Conservation (phyloP, 2,888 invertebrate genomes). For the Boloria euphrosyne region DNA sequence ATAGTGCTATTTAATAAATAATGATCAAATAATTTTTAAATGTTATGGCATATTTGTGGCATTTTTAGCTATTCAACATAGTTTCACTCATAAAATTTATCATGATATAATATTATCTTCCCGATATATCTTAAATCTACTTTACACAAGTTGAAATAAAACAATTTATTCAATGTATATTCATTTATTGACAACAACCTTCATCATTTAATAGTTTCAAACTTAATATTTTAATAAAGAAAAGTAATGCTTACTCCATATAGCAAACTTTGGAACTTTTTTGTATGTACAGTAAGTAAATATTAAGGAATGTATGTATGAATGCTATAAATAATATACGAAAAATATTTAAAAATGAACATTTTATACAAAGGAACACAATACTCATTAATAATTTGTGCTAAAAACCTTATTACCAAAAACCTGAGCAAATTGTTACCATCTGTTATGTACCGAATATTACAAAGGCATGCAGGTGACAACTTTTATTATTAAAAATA, state of each 20-base stretch:
- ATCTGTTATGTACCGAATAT: too few species aligned
- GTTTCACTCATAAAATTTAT: too few species aligned
- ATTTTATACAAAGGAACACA: conserved; percentile 8
- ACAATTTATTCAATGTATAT: conserved; percentile 27
- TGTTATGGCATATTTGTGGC: too few species aligned
- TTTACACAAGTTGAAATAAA: conserved; percentile 15
- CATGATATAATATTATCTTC: too few species aligned
- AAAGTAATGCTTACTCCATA: conserved; percentile 24
- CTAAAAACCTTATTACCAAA: neutral
- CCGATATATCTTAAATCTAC: neutral
- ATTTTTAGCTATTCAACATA: too few species aligned
- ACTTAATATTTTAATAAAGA: conserved; percentile 12
- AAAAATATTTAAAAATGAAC: neutral
- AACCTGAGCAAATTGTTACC: neutral
- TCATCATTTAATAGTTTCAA: conserved; percentile 26
- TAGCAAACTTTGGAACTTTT: neutral
- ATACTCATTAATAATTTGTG: neutral
- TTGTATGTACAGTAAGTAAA: neutral
- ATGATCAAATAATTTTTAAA: too few species aligned
- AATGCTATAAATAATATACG: neutral
- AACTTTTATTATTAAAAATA: neutral
- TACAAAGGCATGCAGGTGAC: conserved; percentile 1
- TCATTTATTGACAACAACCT: conserved; percentile 39
- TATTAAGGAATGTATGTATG: conserved; percentile 16
- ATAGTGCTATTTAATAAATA: too few species aligned